Base-by-base conservation (phyloP, 2,113 vertebrate genomes). In the Centropus bengalensis region DNA sequence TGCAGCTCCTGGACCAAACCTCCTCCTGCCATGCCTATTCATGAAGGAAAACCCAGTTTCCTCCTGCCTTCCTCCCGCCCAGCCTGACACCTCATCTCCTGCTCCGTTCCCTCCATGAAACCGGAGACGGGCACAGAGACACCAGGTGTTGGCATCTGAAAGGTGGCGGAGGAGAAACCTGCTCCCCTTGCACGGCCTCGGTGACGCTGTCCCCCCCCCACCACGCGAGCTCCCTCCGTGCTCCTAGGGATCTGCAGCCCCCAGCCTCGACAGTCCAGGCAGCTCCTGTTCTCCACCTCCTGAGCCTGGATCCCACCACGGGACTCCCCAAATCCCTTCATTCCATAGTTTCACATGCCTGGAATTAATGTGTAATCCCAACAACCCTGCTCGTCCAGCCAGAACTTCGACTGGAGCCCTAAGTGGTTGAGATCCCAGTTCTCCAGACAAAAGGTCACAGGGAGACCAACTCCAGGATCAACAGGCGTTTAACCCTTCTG, bases 281-380 rank as follows among this genome's bases (percentile, higher is more conserved):
- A 56, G 40, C 38, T 54, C 8, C 55, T 42, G 7, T 47, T 32
- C 58, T 55, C 79, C 60, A 3, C 44, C 60, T 16, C 33, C 51
- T 5, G 6, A 32, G 44, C 62, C 56, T 1, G 8, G 63, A 36
- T 6, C 14, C 1, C 2, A 4, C 2, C 5, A 1, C 45, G 26
- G 62, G 19, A 40, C 23, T 11, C 12, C 10, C 68, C 68, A 6
- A 51, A 6, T 7, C 45, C 26, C 2, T 19, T n/a, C 38, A 19
- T 32, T 23, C 52, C 62, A 6, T 6, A 27, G 24, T 11, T 70
- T 33, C 16, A 1, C 49, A 3, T 10, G 22, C 55, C 56, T 66
- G 8, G 21, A 30, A 64, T 26, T 24, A 27, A 49, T 10, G 14
- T 1, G 42, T 27, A 58, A 82, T 63, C 93, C 87, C 23, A 59